Base-by-base conservation (phyloP, 2,113 vertebrate genomes). In the Oriolus oriolus region DNA sequence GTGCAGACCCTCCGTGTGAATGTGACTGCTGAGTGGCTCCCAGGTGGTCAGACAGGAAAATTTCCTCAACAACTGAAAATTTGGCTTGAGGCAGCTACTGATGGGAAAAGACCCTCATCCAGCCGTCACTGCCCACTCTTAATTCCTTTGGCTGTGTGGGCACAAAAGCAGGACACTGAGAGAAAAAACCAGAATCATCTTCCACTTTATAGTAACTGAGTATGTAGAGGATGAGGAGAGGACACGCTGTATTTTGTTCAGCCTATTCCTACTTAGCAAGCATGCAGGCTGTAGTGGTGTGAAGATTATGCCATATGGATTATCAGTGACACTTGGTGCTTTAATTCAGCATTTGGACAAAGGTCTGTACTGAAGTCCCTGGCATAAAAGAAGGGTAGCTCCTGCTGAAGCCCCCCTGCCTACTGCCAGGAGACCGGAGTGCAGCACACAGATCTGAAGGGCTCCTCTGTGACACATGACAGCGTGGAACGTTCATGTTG, bases 81-180 rank as follows among this genome's bases (percentile, higher is more conserved):
- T 18, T 20, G 30, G 11, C 33, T 63, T 35, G 20, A 50, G 35
- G 41, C 28, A 75, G 26, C 13, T 82, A 1, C 2, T 35, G 35
- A 60, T 39, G 41, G 13, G 11, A 77, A 44, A 69, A 92, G 8
- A 12, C 26, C 23, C 39, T 45, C 45, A 53, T 47, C 39, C 1
- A 2, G 54, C 45, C 19, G 53, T 60, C 0, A 0, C 63, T 71
- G 41, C 26, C 23, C 19, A 33, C 20, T 47, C n/a, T 60, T 53
- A 12, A 50, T 83, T 78, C 54, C 91, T 92, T 66, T 49, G 33
- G 8, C 21, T 1, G 2, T 18, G 14, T 66, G 37, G 21, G 27
- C 2, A 18, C 16, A 73, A 73, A 80, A 60, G 39, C 21, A 76
- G 44, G 47, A 66, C 13, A n/a, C 2, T 9, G n/a, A 35, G 35